phyloP scores from a whole-genome alignment of 2,113 vertebrate species.

The Chaetura pelagica region DNA sequence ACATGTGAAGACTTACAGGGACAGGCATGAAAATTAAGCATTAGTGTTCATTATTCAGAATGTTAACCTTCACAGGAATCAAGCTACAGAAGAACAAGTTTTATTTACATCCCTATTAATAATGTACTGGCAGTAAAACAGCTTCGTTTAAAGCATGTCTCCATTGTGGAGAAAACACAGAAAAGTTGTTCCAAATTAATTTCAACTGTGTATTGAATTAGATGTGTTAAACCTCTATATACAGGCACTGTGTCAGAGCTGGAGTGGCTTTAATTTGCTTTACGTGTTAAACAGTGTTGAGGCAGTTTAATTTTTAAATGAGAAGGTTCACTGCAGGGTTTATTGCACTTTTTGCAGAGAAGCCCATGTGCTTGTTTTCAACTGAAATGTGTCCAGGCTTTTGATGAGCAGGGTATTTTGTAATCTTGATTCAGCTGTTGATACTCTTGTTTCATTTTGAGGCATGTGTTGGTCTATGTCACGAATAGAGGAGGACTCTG shows the following conservation, averaged over 20 bases:
- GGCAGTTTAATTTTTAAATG: slow-evolving; percentile 5
- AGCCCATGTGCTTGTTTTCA: background rate
- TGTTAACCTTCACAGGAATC: background rate
- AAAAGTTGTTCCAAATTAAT: background rate
- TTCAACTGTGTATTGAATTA: background rate
- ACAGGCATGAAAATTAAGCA: background rate
- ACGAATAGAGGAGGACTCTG: background rate
- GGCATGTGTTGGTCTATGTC: background rate
- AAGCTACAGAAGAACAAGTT: background rate
- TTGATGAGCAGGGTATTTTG: background rate
- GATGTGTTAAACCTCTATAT: background rate
- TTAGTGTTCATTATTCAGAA: background rate
- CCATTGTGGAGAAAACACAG: background rate
- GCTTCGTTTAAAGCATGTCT: background rate
- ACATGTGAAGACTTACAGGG: background rate
- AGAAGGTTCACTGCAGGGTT: slow-evolving; percentile 27
- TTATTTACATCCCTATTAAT: background rate
- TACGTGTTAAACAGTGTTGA: background rate
- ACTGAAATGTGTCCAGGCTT: background rate
- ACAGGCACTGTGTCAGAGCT: background rate
- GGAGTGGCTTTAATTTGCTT: slow-evolving; percentile 39
- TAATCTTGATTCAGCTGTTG: background rate
- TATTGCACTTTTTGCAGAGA: background rate
- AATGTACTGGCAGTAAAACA: background rate
- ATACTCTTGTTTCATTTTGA: background rate